phyloP scores from a whole-genome alignment of 2,113 vertebrate species.

The Empidonax traillii region DNA sequence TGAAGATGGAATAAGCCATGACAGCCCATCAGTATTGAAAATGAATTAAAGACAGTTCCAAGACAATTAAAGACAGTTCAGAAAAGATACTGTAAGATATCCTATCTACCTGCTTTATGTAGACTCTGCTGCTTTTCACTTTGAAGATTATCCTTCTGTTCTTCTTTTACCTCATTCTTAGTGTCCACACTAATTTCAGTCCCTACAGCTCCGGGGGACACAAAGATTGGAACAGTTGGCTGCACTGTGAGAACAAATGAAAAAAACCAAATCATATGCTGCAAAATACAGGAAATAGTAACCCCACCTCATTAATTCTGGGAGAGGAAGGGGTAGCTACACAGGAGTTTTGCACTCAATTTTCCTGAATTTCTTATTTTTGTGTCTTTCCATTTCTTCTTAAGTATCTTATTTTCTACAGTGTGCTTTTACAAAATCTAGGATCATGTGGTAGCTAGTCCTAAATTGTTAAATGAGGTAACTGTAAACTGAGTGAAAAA shows the following conservation, averaged over 20 bases:
- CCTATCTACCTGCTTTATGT: neutral
- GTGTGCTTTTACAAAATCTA: fast-evolving
- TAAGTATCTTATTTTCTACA: neutral
- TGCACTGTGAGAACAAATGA: neutral
- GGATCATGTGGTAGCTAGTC: neutral
- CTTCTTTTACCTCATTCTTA: neutral
- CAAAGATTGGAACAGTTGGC: neutral
- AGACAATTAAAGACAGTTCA: neutral
- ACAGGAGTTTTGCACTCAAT: neutral
- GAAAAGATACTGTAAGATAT: neutral
- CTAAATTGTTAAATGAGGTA: neutral
- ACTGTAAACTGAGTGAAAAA: neutral
- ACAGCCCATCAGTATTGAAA: neutral
- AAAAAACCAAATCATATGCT: neutral
- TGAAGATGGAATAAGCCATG: neutral
- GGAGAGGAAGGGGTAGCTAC: neutral
- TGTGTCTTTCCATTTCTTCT: neutral
- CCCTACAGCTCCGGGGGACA: constrained; percentile 30
- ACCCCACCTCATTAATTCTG: neutral
- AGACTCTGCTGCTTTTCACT: constrained; percentile 18
- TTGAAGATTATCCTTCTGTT: neutral
- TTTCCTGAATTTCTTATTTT: neutral
- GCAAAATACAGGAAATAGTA: neutral
- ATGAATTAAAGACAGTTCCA: neutral
- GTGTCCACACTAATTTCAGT: constrained; percentile 37